phyloP scores from a whole-genome alignment of 2,113 vertebrate genomes.

The Myocastor coypus region DNA sequence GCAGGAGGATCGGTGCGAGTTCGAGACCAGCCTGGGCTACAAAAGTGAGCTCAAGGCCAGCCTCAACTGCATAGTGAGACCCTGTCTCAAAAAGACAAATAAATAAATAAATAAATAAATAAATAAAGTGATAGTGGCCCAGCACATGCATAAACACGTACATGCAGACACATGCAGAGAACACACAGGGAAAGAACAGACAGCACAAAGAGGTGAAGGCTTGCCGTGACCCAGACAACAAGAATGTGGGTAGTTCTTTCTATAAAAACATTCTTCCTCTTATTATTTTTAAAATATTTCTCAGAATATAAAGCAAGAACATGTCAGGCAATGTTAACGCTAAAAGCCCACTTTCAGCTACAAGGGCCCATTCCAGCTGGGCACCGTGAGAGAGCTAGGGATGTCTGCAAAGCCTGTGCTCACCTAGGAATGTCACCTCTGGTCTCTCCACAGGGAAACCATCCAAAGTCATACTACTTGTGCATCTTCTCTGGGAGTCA shows the following conservation, averaged over 20 bases:
- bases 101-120: too few species aligned
- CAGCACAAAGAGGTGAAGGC: fast-evolving
- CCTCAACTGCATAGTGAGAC: too few species aligned
- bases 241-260: neutral
- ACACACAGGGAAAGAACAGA: neutral
- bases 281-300: neutral
- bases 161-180: neutral
- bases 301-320: neutral
- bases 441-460: neutral
- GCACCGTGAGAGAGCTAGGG: fast-evolving
- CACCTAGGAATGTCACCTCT: neutral
- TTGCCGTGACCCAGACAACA: fast-evolving
- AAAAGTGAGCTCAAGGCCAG: too few species aligned
- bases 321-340: neutral
- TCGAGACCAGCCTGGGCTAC: too few species aligned
- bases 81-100: too few species aligned
- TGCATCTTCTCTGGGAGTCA: neutral
- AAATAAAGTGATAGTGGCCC: neutral
- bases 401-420: neutral
- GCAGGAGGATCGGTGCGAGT: too few species aligned
- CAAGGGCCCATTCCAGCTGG: neutral
- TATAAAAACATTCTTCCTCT: neutral
- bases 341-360: neutral
- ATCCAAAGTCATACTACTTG: neutral
- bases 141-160: fast-evolving